Percentiles rank a stretch among this genome's conserved stretches.
These are phyloP conservation scores for Apodemia duryi DNA, from an alignment of 2,888 invertebrate species.

Conservation along the genomic window DNA sequence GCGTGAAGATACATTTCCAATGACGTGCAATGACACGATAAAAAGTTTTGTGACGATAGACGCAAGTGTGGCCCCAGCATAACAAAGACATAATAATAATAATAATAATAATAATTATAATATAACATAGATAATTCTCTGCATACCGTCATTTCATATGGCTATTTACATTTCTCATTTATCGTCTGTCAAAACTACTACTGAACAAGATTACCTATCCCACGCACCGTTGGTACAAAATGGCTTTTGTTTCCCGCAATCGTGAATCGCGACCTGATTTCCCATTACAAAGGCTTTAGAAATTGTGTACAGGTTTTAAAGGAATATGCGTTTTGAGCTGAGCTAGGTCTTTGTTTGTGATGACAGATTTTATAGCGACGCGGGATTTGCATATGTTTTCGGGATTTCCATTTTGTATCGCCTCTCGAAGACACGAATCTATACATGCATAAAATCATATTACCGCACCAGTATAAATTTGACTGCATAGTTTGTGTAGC, in stretches of 20 bases:
- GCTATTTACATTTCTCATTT: slow-evolving; percentile 7
- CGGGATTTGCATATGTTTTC: neutral
- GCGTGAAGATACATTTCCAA: too few species aligned
- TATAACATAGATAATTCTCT: neutral
- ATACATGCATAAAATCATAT: neutral
- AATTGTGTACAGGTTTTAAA: slow-evolving; percentile 17
- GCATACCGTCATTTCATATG: neutral
- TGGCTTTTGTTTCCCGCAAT: slow-evolving; percentile 27
- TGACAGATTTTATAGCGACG: slow-evolving; percentile 6
- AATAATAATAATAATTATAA: too few species aligned
- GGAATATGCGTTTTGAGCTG: slow-evolving; percentile 14
- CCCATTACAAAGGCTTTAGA: slow-evolving; percentile 25
- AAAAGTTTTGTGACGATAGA: too few species aligned
- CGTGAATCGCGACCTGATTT: slow-evolving; percentile 29
- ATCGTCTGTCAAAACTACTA: slow-evolving; percentile 17
- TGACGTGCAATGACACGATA: too few species aligned
- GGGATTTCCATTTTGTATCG: neutral
- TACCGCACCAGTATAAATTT: too few species aligned
- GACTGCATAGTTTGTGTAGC: too few species aligned
- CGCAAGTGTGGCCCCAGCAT: neutral
- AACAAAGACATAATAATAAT: too few species aligned
- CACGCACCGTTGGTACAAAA: slow-evolving; percentile 26
- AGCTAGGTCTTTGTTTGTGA: neutral
- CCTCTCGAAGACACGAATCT: neutral
- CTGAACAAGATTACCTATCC: slow-evolving; percentile 23